These are phyloP conservation scores for Ptychobarbus kaznakovi DNA, from an alignment of 2,797 vertebrate species.

Conservation along the genomic window DNA sequence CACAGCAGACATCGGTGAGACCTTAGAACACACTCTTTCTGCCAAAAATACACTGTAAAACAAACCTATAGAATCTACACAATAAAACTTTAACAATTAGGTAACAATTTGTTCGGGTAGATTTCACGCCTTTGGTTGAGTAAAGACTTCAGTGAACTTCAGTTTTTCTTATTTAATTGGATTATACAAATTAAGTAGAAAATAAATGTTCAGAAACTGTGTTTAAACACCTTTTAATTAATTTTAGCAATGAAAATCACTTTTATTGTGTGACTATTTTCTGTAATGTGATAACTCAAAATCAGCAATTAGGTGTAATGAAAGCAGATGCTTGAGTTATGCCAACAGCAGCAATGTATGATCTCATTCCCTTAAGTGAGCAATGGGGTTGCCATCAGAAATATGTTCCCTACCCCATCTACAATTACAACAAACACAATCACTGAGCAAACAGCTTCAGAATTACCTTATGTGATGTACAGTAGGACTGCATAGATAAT, in stretches of 20 bases:
- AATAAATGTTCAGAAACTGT: neutral
- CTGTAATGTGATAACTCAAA: neutral
- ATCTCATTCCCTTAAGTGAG: neutral
- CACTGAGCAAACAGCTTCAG: neutral
- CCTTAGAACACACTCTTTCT: neutral
- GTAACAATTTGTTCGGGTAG: neutral
- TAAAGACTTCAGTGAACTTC: neutral
- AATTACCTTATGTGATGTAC: neutral
- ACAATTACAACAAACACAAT: neutral
- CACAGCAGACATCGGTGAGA: slow-evolving; percentile 86
- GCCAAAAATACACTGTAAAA: neutral
- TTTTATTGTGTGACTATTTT: neutral
- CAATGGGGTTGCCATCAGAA: neutral
- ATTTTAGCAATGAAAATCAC: neutral
- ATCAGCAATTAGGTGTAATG: neutral
- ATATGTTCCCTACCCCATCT: neutral
- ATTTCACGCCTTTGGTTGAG: neutral
- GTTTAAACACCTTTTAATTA: neutral
- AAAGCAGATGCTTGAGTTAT: neutral
- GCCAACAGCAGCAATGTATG: neutral
- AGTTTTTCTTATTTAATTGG: neutral
- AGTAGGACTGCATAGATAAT: neutral
- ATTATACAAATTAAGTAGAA: neutral
- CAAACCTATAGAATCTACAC: neutral
- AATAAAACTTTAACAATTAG: neutral